Evolutionary conservation across 23 tunicate genomes (phyloP), one percentile per base, ranked within the genome.

Genomic region (Halocynthia aurantium): DNA sequence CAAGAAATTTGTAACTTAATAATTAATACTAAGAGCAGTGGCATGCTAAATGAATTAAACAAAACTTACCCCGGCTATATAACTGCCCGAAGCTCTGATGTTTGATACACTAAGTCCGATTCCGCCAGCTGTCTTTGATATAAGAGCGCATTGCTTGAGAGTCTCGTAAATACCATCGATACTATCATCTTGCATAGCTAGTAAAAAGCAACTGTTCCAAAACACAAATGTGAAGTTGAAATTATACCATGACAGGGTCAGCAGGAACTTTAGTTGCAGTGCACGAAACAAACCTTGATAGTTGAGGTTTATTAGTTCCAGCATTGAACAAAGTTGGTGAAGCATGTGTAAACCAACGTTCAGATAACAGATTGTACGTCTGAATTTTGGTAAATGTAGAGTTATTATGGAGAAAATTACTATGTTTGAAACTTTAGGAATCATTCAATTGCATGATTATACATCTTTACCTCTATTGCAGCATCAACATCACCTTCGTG

Each of bases 81-180:
- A 96, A 54, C 93, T 85, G n/a, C 99, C 99, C 52, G 85, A 74
- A 7, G 96, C 76, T 58, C 99, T 76, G 31, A 96, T 90, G 76
- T 86, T 77, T 52, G 95, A 96, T 51, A 96, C 78, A 52, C 92
- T 81, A n/a, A 96, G 82, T 7, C 99, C 99, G 75, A 96, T 96
- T 5, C 99, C 99, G 19, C 99, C 99, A 68, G 99, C 99, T 44
- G 87, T 85, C 77, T 96, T 96, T 13, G 96, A 89, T 8, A 96
- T 96, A 18, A 89, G 84, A 6, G 99, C 99, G 83, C 99, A 96
- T 62, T 92, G 96, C 73, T 87, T 90, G 20, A 96, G 69, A 1
- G 99, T 96, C 67, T 96, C 96, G 63, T 89, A 96, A 58, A 96
- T 96, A 57, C 99, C 99, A 76, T 85, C 91, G 61, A 96, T 96